Percentiles rank a stretch among this genome's conserved stretches.
phyloP scores from a whole-genome alignment of 2,888 invertebrate genomes.

The Tineola bisselliella region DNA sequence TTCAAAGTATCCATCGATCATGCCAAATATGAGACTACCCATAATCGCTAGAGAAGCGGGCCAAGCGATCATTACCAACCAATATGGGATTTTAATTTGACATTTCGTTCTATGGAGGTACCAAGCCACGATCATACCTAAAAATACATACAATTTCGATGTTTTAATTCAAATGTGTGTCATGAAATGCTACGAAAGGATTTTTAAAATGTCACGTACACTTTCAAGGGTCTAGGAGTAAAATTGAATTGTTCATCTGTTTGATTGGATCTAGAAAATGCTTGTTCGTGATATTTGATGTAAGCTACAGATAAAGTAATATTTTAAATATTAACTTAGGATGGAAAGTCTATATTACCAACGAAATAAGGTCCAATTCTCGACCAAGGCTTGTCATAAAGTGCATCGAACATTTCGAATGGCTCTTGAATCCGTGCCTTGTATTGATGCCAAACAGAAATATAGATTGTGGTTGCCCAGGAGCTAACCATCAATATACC shows the following conservation, averaged over 20 bases:
- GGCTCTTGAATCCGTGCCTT: slow-evolving; percentile 80
- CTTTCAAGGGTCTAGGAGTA: not conserved
- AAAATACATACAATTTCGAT: slow-evolving; percentile 14
- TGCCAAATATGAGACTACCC: slow-evolving; percentile 73
- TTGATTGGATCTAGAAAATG: slow-evolving; percentile 27
- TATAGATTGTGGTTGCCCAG: slow-evolving; percentile 79
- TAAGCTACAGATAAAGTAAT: slow-evolving; percentile 18
- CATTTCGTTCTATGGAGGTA: slow-evolving; percentile 74
- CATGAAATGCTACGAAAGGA: no score
- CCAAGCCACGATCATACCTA: slow-evolving; percentile 78
- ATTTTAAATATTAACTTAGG: slow-evolving; percentile 16
- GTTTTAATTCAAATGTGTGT: not conserved
- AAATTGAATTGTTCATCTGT: slow-evolving; percentile 27
- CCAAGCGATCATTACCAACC: slow-evolving; percentile 70
- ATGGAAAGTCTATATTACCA: slow-evolving; percentile 47
- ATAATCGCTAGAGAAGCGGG: slow-evolving; percentile 67
- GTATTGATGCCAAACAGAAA: slow-evolving; percentile 79
- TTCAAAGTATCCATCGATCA: slow-evolving; percentile 72
- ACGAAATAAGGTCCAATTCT: slow-evolving; percentile 83
- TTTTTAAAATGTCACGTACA: not conserved
- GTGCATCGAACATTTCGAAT: slow-evolving; percentile 82
- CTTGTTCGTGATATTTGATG: slow-evolving; percentile 30
- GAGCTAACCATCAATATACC: slow-evolving; percentile 73
- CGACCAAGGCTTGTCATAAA: slow-evolving; percentile 88
- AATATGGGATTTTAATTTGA: slow-evolving; percentile 68